Evolutionary conservation across 2,113 vertebrate species (phyloP), one percentile per base, ranked within the genome.

Genomic region (Corythornis cristatus): DNA sequence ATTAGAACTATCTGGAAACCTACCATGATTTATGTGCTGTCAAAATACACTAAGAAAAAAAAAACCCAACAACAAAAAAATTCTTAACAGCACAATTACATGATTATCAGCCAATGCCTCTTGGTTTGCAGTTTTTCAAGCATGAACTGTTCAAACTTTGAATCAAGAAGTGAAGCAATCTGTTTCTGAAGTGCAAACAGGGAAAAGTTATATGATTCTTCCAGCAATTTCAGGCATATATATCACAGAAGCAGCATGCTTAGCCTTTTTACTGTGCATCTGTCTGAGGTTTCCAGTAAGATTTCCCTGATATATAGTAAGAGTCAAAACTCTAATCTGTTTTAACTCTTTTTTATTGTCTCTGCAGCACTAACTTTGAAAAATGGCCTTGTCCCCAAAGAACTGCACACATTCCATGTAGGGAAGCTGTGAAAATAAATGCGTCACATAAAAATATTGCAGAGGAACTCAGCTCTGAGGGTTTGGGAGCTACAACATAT

Each of bases 151-250:
- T 96, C 83, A 61, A 71, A 71, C 33, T 81, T 88, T 90, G 95
- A 82, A 96, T 84, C 65, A 90, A 96, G 64, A 92, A 95, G 64
- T 56, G 64, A 92, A 96, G 93, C 90, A 83, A 94, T 91, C 77
- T 90, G 68, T 83, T 81, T 96, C 71, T 81, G 89, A 95, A 91
- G 58, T 73, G 66, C 83, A 90, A 95, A 90, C 62, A 83, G 70
- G 79, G 81, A 76, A 92, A 81, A 80, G 57, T 93, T 95, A 88
- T 58, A 68, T 67, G 83, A 93, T 79, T 91, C 94, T 97, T 97
- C 93, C 88, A 97, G 96, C 93, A 96, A 96, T 97, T 95, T 90
- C 95, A 97, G 94, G 93, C 90, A 97, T 96, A 97, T 96, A 94
- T 92, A 91, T 97, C 93, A 77, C 91, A 95, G 93, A 87, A 95